phyloP scores from a whole-genome alignment of 2,797 vertebrate genomes.

The Malurus splendens region DNA sequence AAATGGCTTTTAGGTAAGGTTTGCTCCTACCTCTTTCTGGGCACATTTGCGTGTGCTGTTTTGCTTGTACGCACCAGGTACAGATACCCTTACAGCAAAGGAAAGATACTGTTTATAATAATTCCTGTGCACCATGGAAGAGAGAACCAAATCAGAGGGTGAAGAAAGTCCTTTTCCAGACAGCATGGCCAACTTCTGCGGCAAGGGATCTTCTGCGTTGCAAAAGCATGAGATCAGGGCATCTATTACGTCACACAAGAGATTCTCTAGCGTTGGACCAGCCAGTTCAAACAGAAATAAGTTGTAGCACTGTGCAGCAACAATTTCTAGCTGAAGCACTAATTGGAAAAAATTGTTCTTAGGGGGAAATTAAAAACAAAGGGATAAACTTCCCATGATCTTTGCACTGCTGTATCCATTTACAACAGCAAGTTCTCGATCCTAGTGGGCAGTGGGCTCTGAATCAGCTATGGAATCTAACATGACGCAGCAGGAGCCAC shows the following conservation, averaged over 20 bases:
- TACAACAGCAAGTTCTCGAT: background rate
- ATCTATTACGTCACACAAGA: conserved; percentile 9
- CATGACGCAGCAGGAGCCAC: background rate
- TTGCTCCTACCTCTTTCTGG: background rate
- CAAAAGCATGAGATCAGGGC: conserved; percentile 20
- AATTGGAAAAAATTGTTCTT: conserved; percentile 48
- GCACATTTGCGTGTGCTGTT: background rate
- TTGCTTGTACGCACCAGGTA: background rate
- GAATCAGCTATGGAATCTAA: background rate
- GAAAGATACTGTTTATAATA: background rate
- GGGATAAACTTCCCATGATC: conserved; percentile 19
- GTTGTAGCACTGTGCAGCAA: conserved; percentile 42
- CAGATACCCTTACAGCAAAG: background rate
- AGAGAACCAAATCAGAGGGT: conserved; percentile 10
- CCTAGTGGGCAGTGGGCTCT: background rate
- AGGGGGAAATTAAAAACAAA: conserved; percentile 25
- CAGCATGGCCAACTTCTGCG: background rate
- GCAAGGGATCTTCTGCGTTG: conserved; percentile 37
- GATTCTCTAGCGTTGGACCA: conserved; percentile 47
- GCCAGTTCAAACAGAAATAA: conserved; percentile 31
- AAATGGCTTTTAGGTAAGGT: background rate
- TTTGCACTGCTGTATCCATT: conserved; percentile 21
- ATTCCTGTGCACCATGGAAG: background rate
- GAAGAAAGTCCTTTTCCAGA: conserved; percentile 45
- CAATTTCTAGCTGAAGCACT: conserved; percentile 32